phyloP scores from a whole-genome alignment of 23 tunicate species.

The Ciona savignyi region DNA sequence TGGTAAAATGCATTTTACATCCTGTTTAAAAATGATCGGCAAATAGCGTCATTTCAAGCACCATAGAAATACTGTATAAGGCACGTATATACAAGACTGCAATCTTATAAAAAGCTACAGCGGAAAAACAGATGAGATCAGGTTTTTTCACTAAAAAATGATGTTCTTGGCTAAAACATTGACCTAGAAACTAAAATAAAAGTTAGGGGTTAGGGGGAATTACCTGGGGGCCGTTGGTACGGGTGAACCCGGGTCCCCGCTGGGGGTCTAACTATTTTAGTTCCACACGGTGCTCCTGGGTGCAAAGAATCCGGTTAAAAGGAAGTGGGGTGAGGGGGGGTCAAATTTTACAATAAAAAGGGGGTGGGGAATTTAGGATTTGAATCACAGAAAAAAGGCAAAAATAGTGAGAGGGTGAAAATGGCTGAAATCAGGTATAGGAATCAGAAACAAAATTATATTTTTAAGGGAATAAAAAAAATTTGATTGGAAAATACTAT shows the following conservation, averaged over 20 bases:
- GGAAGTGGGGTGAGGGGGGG: slow-evolving; percentile 3
- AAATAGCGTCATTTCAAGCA: not conserved
- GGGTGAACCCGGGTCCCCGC: slow-evolving; percentile 86
- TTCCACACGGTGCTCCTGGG: slow-evolving; percentile 62
- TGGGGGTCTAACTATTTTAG: slow-evolving; percentile 73
- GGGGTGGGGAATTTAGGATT: not conserved
- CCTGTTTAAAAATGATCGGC: not conserved
- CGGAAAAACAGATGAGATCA: too few relatives aligned
- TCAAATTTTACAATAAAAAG: too few relatives aligned
- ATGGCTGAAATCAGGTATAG: too few relatives aligned
- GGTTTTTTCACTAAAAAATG: too few relatives aligned
- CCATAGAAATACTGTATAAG: not conserved
- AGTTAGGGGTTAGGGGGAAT: slow-evolving; percentile 15
- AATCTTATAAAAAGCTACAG: not conserved
- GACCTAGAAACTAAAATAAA: not conserved
- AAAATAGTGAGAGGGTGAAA: too few relatives aligned
- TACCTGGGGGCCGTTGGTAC: slow-evolving; percentile 96
- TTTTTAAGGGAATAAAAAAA: not conserved
- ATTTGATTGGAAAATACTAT: not conserved
- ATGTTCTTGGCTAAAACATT: not conserved
- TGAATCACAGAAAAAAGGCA: not conserved
- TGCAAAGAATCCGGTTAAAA: slow-evolving; percentile 1
- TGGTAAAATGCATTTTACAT: not conserved
- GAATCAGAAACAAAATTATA: not conserved
- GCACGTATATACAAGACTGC: not conserved